These are phyloP conservation scores for Homarus americanus DNA, from an alignment of 1,140 invertebrate species.

Conservation along the genomic window DNA sequence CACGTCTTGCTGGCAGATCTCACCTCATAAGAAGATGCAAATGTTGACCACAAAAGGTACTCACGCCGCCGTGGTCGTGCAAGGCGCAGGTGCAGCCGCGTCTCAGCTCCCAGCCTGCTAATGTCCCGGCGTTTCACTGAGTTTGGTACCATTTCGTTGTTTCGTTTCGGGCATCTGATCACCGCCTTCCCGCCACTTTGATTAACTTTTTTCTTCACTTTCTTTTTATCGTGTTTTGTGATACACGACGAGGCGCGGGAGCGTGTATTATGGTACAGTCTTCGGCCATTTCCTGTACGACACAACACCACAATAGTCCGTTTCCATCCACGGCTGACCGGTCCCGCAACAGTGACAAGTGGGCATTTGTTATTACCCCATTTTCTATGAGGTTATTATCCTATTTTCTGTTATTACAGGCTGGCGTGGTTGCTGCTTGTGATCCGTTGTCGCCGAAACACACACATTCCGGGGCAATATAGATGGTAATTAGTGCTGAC, in stretches of 20 bases:
- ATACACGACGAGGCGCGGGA: neutral
- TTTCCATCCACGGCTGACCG: neutral
- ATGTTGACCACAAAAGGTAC: slow-evolving; percentile 57
- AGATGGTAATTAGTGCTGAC: slow-evolving; percentile 48
- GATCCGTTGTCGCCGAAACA: slow-evolving; percentile 40
- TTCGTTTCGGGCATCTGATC: neutral
- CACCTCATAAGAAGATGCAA: slow-evolving; percentile 62
- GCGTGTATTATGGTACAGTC: no score
- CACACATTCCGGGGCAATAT: slow-evolving; percentile 33
- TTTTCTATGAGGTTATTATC: slow-evolving; percentile 55
- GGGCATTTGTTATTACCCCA: slow-evolving; percentile 52
- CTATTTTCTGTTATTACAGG: slow-evolving; percentile 60
- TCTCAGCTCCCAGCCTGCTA: neutral
- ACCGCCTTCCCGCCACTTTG: neutral
- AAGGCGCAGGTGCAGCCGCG: slow-evolving; percentile 18
- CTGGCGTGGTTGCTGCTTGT: slow-evolving; percentile 41
- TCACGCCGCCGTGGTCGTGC: slow-evolving; percentile 25
- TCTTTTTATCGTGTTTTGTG: no score
- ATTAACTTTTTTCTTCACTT: neutral
- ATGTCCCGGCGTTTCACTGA: neutral
- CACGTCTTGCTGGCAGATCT: no score
- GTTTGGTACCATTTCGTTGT: neutral
- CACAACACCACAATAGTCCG: no score
- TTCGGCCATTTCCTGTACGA: no score
- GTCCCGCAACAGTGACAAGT: neutral